Percentiles rank a stretch among this genome's conserved stretches.
Evolutionary conservation across 2,113 vertebrate genomes (phyloP).

Genomic region (Macquaria ambigua): DNA sequence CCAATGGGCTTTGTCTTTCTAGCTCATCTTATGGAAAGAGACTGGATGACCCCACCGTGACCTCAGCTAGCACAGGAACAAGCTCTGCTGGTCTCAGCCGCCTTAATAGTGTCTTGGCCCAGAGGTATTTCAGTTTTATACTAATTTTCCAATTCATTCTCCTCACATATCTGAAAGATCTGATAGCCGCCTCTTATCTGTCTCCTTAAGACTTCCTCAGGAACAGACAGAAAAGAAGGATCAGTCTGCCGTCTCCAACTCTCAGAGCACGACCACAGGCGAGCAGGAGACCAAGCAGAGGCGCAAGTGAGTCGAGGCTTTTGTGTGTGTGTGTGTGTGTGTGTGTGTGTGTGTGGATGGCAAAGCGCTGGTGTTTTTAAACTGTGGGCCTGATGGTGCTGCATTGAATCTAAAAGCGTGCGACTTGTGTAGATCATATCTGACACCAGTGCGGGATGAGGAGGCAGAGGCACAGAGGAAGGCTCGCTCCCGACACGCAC

Average conservation of each 20-base stretch:
- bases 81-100: slow-evolving; percentile 79
- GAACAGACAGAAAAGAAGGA: slow-evolving; percentile 85
- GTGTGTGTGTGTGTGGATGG: neutral
- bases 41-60: slow-evolving; percentile 82
- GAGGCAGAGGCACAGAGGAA: slow-evolving; percentile 88
- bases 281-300: slow-evolving; percentile 85
- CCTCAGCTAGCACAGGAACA: slow-evolving; percentile 80
- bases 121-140: slow-evolving; percentile 75
- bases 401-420: slow-evolving; percentile 1
- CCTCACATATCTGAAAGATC: neutral
- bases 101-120: slow-evolving; percentile 78
- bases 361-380: neutral
- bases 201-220: slow-evolving; percentile 79
- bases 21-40: slow-evolving; percentile 87
- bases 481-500: slow-evolving; percentile 86
- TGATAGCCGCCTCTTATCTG: neutral
- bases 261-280: slow-evolving; percentile 60
- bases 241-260: slow-evolving; percentile 58
- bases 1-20: slow-evolving; percentile 33
- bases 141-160: neutral
- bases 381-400: neutral
- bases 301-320: slow-evolving; percentile 80
- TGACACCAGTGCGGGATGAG: slow-evolving; percentile 87
- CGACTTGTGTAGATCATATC: slow-evolving; percentile 79
- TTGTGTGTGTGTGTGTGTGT: neutral